Percentiles rank a stretch among this genome's conserved stretches.
Conservation (phyloP, 2,113 vertebrate genomes). For the Chaetura pelagica region DNA sequence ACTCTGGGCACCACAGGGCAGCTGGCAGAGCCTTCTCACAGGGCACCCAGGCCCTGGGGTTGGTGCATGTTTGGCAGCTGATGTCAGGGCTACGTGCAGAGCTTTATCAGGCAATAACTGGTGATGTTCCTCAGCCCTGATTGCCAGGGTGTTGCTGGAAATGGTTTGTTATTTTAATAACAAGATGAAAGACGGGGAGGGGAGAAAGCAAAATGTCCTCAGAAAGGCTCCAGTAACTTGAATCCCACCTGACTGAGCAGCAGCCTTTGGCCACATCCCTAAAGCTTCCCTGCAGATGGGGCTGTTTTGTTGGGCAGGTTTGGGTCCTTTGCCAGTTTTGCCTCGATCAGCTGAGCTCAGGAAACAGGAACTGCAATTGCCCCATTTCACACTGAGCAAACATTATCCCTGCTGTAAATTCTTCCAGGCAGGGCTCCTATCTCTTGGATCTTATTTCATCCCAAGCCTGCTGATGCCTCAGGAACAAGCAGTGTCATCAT, state of each 20-base stretch:
- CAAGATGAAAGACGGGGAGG: neutral
- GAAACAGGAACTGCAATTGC: neutral
- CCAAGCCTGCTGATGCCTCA: neutral
- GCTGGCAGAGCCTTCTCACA: neutral
- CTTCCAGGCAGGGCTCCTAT: neutral
- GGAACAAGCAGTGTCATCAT: neutral
- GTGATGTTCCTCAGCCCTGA: neutral
- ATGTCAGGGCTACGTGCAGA: neutral
- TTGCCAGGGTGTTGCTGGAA: neutral
- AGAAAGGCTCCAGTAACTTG: neutral
- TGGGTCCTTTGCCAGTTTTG: neutral
- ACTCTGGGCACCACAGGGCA: neutral
- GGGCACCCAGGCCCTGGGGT: neutral
- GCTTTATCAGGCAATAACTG: neutral
- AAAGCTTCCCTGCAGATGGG: neutral
- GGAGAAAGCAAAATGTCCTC: neutral
- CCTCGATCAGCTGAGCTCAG: neutral
- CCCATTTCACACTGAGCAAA: neutral
- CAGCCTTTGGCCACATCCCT: neutral
- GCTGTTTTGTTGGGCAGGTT: accelerated
- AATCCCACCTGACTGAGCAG: neutral
- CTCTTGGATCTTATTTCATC: neutral
- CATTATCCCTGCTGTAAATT: neutral
- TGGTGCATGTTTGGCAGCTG: neutral
- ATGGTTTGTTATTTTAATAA: neutral